These are phyloP conservation scores for Clanis bilineata DNA, from an alignment of 2,888 invertebrate genomes.

Conservation along the genomic window DNA sequence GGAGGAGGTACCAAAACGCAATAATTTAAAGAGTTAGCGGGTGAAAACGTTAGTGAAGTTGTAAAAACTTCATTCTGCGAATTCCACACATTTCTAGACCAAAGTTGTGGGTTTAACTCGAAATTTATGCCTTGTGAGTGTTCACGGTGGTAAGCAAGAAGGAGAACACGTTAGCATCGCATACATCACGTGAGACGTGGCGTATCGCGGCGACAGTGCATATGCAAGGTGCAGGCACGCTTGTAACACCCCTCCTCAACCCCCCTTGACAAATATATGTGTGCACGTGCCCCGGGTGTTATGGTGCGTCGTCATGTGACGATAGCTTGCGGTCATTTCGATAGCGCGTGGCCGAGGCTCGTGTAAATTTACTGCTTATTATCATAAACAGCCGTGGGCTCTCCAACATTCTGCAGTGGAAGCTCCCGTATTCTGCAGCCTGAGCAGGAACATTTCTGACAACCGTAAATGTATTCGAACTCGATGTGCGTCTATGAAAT, in stretches of 20 bases:
- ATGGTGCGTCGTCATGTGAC: slow-evolving; percentile 4
- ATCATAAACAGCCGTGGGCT: not conserved
- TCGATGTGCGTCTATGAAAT: too few relatives aligned
- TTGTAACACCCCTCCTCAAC: slow-evolving; percentile 19
- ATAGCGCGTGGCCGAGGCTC: not conserved
- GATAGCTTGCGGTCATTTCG: slow-evolving; percentile 5
- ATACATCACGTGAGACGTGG: slow-evolving; percentile 71
- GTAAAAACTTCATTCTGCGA: slow-evolving; percentile 69
- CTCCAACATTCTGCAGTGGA: not conserved
- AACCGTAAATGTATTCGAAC: too few relatives aligned
- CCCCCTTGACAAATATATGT: slow-evolving; percentile 30
- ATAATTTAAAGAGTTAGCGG: slow-evolving; percentile 67
- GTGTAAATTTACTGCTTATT: slow-evolving; percentile 10
- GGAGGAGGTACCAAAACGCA: slow-evolving; percentile 50
- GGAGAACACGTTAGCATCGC: slow-evolving; percentile 62
- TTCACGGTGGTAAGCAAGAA: slow-evolving; percentile 66
- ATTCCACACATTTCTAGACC: slow-evolving; percentile 66
- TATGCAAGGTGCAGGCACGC: slow-evolving; percentile 48
- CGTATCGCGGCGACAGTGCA: slow-evolving; percentile 64
- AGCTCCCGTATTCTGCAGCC: not conserved
- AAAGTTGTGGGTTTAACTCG: slow-evolving; percentile 67
- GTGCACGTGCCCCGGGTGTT: slow-evolving; percentile 13
- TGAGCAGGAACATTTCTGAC: too few relatives aligned
- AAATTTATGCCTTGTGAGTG: slow-evolving; percentile 71
- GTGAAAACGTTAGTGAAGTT: slow-evolving; percentile 57